Evolutionary conservation across 1,140 invertebrate genomes (phyloP).

Genomic region (Antheraea pernyi): DNA sequence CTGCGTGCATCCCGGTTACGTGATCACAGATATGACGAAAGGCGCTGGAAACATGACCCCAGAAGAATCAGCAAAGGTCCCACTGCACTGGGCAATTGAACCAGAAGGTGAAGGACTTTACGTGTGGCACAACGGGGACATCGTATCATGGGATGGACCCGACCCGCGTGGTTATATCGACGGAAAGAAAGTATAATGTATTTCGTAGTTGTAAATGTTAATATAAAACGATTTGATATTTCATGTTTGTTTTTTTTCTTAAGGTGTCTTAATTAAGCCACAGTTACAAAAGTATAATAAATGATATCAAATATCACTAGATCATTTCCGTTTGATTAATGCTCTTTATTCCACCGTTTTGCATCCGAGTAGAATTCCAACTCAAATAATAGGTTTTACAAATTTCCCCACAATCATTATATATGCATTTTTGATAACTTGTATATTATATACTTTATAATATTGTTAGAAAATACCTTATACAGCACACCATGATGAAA

Average conservation of each 20-base stretch:
- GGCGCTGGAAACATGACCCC: constrained; percentile 83
- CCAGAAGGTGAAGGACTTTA: constrained; percentile 38
- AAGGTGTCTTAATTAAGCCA: too few species aligned
- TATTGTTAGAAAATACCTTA: too few species aligned
- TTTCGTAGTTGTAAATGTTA: neutral
- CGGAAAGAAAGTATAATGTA: constrained; percentile 22
- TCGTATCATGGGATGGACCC: constrained; percentile 56
- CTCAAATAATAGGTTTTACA: too few species aligned
- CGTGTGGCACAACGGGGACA: constrained; percentile 53
- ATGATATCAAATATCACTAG: too few species aligned
- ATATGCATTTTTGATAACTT: too few species aligned
- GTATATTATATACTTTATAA: too few species aligned
- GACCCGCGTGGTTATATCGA: constrained; percentile 65
- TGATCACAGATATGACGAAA: constrained; percentile 87
- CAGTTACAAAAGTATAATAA: too few species aligned
- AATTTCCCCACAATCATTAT: too few species aligned
- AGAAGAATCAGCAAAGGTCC: constrained; percentile 78
- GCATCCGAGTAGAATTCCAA: too few species aligned
- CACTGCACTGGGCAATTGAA: constrained; percentile 35
- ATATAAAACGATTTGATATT: neutral
- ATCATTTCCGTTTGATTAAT: too few species aligned
- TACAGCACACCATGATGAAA: too few species aligned
- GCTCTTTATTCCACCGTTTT: too few species aligned
- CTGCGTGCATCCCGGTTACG: constrained; percentile 85
- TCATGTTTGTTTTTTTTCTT: neutral